Evolutionary conservation across 2,797 vertebrate species (phyloP).

Genomic region (Muscicapa striata): DNA sequence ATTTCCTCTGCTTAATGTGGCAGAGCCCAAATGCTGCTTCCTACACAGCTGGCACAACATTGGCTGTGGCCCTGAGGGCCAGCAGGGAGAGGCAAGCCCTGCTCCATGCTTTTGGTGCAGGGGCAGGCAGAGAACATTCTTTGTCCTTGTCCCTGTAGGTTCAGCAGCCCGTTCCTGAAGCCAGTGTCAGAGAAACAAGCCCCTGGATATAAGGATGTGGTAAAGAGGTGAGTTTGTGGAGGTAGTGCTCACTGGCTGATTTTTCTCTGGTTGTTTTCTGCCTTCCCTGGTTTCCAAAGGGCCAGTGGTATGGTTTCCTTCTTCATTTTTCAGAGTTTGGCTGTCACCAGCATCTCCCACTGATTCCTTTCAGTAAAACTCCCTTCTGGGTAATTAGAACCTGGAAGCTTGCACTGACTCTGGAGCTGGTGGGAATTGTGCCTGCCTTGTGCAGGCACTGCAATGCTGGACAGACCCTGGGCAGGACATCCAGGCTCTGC

Average conservation of each 20-base stretch:
- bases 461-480: neutral
- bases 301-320: neutral
- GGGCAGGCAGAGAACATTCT: neutral
- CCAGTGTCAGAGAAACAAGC: constrained; percentile 94
- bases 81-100: neutral
- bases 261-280: neutral
- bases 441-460: neutral
- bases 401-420: neutral
- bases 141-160: constrained; percentile 68
- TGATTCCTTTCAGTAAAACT: neutral
- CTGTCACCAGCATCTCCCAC: constrained; percentile 5
- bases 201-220: constrained; percentile 93
- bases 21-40: constrained; percentile 25
- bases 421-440: neutral
- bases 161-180: constrained; percentile 85
- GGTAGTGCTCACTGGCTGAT: neutral
- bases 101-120: neutral
- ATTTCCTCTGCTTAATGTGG: neutral
- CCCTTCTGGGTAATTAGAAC: neutral
- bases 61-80: neutral
- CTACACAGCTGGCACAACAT: constrained; percentile 42
- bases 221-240: constrained; percentile 86
- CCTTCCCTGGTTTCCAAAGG: neutral
- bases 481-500: neutral
- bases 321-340: neutral